These are phyloP conservation scores for Leucophenga varia DNA, from an alignment of 1,140 invertebrate species.

Conservation along the genomic window DNA sequence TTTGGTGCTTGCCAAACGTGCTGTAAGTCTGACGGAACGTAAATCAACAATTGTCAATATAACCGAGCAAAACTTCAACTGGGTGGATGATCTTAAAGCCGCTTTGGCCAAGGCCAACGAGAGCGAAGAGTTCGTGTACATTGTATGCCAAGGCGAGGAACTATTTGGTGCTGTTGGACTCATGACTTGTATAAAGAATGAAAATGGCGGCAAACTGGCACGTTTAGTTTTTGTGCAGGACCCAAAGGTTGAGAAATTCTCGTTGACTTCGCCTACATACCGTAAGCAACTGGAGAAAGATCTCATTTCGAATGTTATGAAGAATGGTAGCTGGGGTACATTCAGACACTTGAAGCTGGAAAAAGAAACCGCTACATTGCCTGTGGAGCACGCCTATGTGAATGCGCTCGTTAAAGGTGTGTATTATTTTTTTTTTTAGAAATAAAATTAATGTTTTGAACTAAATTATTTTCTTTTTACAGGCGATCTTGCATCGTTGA, in stretches of 20 bases:
- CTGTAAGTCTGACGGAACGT: constrained; percentile 43
- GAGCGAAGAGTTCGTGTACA: constrained; percentile 64
- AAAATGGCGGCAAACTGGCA: constrained; percentile 75
- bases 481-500: constrained; percentile 82
- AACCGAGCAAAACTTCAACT: constrained; percentile 70
- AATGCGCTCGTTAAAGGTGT: constrained; percentile 82
- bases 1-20: constrained; percentile 64
- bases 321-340: constrained; percentile 78
- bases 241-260: constrained; percentile 65
- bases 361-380: constrained; percentile 63
- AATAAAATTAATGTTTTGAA: too few species aligned
- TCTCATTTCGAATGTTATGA: constrained; percentile 80
- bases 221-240: constrained; percentile 73
- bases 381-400: constrained; percentile 88
- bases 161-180: constrained; percentile 81
- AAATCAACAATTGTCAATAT: constrained; percentile 55
- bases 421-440: neutral
- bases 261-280: constrained; percentile 61
- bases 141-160: constrained; percentile 70
- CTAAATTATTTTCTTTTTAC: neutral
- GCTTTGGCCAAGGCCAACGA: constrained; percentile 64
- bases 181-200: constrained; percentile 83
- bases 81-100: constrained; percentile 80
- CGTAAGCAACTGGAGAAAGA: constrained; percentile 71
- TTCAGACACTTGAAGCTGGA: constrained; percentile 77